Conservation (phyloP, 2,888 invertebrate species). For the Meiosimyza platycephala region DNA sequence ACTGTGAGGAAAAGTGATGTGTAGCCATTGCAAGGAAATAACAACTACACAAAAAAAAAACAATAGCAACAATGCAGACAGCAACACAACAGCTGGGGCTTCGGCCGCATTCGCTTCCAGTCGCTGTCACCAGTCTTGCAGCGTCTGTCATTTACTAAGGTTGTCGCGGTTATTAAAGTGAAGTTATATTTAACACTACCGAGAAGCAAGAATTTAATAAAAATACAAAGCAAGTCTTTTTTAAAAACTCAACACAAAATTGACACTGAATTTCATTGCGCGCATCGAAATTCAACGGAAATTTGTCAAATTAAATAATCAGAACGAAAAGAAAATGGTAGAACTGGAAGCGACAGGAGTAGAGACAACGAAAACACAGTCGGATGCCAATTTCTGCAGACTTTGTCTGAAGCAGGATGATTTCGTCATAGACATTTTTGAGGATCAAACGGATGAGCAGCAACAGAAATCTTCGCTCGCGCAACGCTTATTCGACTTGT, state of each 20-base stretch:
- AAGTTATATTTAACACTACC: too few relatives aligned
- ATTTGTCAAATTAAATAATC: not conserved
- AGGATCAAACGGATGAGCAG: conserved; percentile 59
- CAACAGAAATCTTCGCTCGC: conserved; percentile 65
- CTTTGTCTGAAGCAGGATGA: conserved; percentile 75
- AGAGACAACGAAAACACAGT: conserved; percentile 21
- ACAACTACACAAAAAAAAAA: not conserved
- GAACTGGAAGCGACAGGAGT: conserved; percentile 37
- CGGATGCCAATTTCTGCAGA: conserved; percentile 68
- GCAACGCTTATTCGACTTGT: conserved; percentile 70
- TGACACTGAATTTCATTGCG: not conserved
- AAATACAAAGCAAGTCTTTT: not conserved
- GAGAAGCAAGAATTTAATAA: not conserved
- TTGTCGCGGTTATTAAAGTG: not conserved
- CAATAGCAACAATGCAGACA: conserved; percentile 2
- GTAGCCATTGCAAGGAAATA: not conserved
- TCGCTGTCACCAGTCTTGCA: conserved; percentile 2
- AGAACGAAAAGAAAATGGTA: conserved; percentile 39
- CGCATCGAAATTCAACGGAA: not conserved
- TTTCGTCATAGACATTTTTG: conserved; percentile 74
- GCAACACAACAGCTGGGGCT: conserved; percentile 9
- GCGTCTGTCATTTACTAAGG: conserved; percentile 18
- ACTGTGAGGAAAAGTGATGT: not conserved
- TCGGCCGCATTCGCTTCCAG: not conserved
- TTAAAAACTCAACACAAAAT: not conserved